Percentiles rank a stretch among this genome's conserved stretches.
These are phyloP conservation scores for Noctua pronuba DNA, from an alignment of 2,888 invertebrate species.

Conservation along the genomic window DNA sequence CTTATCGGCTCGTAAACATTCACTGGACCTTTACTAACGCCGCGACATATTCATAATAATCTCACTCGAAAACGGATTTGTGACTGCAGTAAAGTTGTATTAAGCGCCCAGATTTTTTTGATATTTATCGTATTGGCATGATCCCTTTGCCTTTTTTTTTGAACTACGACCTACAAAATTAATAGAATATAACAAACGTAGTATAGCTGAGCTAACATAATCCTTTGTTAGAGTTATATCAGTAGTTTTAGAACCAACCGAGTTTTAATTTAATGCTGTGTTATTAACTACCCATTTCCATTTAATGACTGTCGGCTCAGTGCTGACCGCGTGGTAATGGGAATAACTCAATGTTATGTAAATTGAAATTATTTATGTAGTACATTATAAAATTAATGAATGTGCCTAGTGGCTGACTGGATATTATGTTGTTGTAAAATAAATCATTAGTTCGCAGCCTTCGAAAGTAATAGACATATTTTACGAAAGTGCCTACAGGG, in stretches of 20 bases:
- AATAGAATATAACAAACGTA: not conserved
- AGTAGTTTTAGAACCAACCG: not conserved
- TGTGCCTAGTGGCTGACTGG: not conserved
- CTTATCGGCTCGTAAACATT: conserved; percentile 4
- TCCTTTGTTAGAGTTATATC: not conserved
- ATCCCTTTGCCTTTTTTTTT: not conserved
- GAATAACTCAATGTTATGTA: not conserved
- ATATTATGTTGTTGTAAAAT: not conserved
- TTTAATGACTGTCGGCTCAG: conserved; percentile 24
- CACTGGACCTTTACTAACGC: not conserved
- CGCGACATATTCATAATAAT: not conserved
- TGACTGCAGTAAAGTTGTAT: conserved; percentile 14
- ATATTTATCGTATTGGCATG: not conserved
- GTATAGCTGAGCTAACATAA: not conserved
- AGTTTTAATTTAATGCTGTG: not conserved
- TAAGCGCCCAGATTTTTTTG: too few species aligned
- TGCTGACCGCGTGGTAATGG: not conserved
- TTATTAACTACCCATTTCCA: conserved; percentile 2
- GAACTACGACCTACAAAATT: not conserved
- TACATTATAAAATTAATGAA: not conserved
- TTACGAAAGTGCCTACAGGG: not conserved
- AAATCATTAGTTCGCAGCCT: not conserved
- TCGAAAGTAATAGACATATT: not conserved
- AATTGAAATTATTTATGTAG: conserved; percentile 4
- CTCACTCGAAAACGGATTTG: not conserved